A percentile compares a stretch with the other conserved stretches of the same genome.
phyloP scores from a whole-genome alignment of 2,888 invertebrate genomes.

The Helicoverpa assulta region DNA sequence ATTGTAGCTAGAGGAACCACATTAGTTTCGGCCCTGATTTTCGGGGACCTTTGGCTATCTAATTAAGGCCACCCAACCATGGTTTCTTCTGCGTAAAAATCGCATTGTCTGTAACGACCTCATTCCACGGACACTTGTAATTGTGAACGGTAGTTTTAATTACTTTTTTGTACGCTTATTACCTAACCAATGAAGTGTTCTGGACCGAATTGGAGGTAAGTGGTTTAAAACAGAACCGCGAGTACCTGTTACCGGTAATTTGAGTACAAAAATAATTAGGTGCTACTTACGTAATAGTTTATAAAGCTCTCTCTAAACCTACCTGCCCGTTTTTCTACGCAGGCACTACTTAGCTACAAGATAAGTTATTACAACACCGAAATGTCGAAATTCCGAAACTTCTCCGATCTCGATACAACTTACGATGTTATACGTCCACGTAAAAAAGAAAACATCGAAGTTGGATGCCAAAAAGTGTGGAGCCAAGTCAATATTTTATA shows the following conservation, averaged over 20 bases:
- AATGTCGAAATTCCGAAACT: background rate
- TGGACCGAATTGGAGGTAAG: conserved; percentile 45
- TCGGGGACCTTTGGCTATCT: conserved; percentile 63
- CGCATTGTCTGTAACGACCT: conserved; percentile 68
- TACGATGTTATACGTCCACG: conserved; percentile 1
- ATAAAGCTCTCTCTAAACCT: no score
- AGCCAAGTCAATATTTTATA: conserved; percentile 47
- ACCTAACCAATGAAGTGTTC: conserved; percentile 58
- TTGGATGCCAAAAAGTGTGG: conserved; percentile 29
- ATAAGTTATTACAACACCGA: background rate
- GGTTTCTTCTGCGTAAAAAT: conserved; percentile 63
- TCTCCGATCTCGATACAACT: conserved; percentile 10
- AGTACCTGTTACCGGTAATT: background rate
- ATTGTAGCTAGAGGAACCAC: conserved; percentile 46
- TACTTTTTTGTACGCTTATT: conserved; percentile 68
- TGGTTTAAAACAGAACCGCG: conserved; percentile 5
- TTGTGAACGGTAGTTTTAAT: conserved; percentile 72
- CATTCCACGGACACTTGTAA: conserved; percentile 67
- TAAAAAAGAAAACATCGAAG: conserved; percentile 21
- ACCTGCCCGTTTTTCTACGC: no score
- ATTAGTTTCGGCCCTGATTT: conserved; percentile 59
- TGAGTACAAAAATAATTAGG: background rate
- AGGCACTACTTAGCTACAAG: background rate
- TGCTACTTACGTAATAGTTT: background rate
- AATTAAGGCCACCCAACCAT: conserved; percentile 63